phyloP scores from a whole-genome alignment of 2,113 vertebrate genomes.

The Nothobranchius kuhntae region DNA sequence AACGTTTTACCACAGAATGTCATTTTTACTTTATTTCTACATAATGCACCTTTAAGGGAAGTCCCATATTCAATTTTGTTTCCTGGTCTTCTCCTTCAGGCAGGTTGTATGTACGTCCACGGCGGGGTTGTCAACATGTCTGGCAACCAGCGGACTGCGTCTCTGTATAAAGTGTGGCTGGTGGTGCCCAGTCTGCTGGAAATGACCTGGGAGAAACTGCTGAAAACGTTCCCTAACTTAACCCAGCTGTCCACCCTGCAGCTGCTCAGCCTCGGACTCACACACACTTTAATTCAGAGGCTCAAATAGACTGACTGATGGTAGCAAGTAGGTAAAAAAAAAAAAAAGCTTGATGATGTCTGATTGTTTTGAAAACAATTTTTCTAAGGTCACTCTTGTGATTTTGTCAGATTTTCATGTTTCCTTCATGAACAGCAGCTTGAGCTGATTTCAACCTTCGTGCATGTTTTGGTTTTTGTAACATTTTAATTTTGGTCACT shows the following conservation, averaged over 20 bases:
- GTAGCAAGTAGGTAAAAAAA: background rate
- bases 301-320: constrained; percentile 83
- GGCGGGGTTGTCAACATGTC: constrained; percentile 97
- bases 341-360: constrained; percentile 17
- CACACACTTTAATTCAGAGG: constrained; percentile 90
- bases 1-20: too few species aligned
- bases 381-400: constrained; percentile 17
- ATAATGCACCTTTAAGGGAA: background rate
- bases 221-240: constrained; percentile 87
- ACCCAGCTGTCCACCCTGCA: constrained; percentile 85
- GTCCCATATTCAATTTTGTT: background rate
- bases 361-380: constrained; percentile 17
- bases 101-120: constrained; percentile 97
- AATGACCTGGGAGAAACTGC: constrained; percentile 94
- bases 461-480: background rate
- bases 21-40: too few species aligned
- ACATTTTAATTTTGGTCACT: constrained; percentile 2
- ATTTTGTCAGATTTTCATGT: constrained; percentile 25
- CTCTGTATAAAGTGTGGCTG: constrained; percentile 97
- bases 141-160: constrained; percentile 92
- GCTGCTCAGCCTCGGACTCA: constrained; percentile 94
- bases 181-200: constrained; percentile 96
- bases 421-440: constrained; percentile 4
- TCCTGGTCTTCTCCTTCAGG: constrained; percentile 71
- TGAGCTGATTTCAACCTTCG: background rate